Percentiles rank a stretch among this genome's conserved stretches.
phyloP scores from a whole-genome alignment of 1,140 invertebrate species.

The Triops longicaudatus region DNA sequence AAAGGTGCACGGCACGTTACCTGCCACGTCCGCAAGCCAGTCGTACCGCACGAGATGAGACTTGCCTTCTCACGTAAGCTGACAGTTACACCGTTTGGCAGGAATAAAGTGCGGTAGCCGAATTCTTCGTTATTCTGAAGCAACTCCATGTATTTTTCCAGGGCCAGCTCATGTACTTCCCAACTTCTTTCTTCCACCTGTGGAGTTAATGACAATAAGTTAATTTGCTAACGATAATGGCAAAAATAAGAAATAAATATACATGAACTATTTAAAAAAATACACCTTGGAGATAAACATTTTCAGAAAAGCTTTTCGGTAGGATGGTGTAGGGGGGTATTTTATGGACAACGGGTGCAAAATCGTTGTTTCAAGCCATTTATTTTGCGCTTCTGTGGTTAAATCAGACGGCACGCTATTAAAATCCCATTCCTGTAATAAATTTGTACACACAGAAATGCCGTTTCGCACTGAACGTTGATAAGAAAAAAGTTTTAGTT shows the following conservation, averaged over 20 bases:
- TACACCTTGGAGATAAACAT: conserved; percentile 18
- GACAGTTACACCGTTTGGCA: background rate
- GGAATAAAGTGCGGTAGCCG: conserved; percentile 10
- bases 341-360: conserved; percentile 5
- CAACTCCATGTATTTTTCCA: background rate
- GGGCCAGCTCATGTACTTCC: background rate
- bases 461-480: no score
- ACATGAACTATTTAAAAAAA: no score
- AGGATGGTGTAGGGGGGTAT: background rate
- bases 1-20: background rate
- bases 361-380: background rate
- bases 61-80: conserved; percentile 9
- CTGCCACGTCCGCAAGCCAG: conserved; percentile 22
- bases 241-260: no score
- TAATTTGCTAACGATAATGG: no score
- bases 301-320: conserved; percentile 16
- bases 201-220: background rate
- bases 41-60: conserved; percentile 19
- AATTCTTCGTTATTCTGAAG: background rate
- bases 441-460: no score
- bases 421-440: background rate
- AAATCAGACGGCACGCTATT: background rate
- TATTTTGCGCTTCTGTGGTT: background rate
- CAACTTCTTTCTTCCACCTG: background rate
- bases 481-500: no score